phyloP scores from a whole-genome alignment of 2,888 invertebrate species.

The Acronicta leporina region DNA sequence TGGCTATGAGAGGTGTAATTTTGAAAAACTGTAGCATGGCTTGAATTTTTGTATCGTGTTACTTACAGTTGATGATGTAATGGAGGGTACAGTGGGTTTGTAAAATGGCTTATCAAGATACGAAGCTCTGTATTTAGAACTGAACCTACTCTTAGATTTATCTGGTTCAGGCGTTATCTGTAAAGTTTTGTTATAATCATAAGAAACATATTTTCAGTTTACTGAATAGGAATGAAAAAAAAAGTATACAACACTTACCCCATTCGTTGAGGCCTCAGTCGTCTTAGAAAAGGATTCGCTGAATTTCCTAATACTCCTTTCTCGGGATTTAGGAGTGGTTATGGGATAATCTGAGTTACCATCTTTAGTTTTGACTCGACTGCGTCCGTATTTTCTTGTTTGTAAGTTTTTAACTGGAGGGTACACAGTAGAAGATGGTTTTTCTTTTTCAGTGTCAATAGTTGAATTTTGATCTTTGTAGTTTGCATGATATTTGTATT shows the following conservation, averaged over 20 bases:
- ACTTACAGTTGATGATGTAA: slow-evolving; percentile 88
- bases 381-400: slow-evolving; percentile 76
- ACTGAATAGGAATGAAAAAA: slow-evolving; percentile 1
- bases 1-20: slow-evolving; percentile 34
- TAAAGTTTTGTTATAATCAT: slow-evolving; percentile 59
- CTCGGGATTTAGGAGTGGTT: slow-evolving; percentile 67
- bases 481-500: slow-evolving; percentile 79
- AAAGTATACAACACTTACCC: slow-evolving; percentile 73
- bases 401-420: slow-evolving; percentile 80
- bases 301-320: slow-evolving; percentile 74
- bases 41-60: slow-evolving; percentile 56
- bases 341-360: slow-evolving; percentile 60
- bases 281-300: slow-evolving; percentile 79
- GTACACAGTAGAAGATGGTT: slow-evolving; percentile 61
- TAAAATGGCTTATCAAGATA: slow-evolving; percentile 89
- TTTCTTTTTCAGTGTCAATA: slow-evolving; percentile 59
- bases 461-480: slow-evolving; percentile 71
- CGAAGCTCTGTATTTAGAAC: slow-evolving; percentile 89
- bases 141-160: slow-evolving; percentile 87
- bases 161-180: slow-evolving; percentile 83
- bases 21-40: slow-evolving; percentile 44
- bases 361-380: slow-evolving; percentile 61
- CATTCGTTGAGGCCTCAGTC: slow-evolving; percentile 80
- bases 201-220: slow-evolving; percentile 10
- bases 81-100: slow-evolving; percentile 90